Conservation (phyloP, 2,888 invertebrate genomes). For the Caenorhabditis doughertyi region DNA sequence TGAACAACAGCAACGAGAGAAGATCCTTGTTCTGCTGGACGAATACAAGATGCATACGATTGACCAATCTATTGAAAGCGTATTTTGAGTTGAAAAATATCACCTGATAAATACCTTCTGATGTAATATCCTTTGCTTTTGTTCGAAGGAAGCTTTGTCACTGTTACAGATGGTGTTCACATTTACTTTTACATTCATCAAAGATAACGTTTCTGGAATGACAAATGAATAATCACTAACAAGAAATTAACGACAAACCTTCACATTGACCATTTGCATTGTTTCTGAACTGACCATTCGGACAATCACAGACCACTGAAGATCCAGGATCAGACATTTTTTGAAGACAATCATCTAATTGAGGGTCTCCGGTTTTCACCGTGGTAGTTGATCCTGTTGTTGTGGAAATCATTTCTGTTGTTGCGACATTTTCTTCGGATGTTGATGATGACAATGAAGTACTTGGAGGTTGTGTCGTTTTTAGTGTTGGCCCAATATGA, state of each 20-base stretch:
- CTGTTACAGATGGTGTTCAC: conserved; percentile 39
- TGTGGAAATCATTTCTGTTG: background rate
- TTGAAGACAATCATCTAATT: conserved; percentile 36
- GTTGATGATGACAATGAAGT: background rate
- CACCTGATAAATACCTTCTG: conserved; percentile 41
- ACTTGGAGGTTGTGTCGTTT: conserved; percentile 4
- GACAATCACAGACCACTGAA: conserved; percentile 53
- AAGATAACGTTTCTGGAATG: conserved; percentile 16
- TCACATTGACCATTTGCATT: conserved; percentile 40
- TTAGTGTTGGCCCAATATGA: conserved; percentile 41
- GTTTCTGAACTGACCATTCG: conserved; percentile 50
- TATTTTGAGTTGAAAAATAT: background rate
- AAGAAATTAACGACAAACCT: too few relatives aligned
- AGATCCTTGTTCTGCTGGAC: conserved; percentile 4
- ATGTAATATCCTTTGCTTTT: conserved; percentile 45
- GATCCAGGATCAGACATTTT: conserved; percentile 14
- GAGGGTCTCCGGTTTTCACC: conserved; percentile 28
- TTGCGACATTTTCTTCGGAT: background rate
- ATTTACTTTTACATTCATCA: conserved; percentile 50
- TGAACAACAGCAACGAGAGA: conserved; percentile 27
- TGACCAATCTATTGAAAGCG: conserved; percentile 19
- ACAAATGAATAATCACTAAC: too few relatives aligned
- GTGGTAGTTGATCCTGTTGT: conserved; percentile 13
- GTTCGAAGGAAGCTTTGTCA: conserved; percentile 10
- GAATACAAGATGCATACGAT: conserved; percentile 43